Percentiles rank a stretch among this genome's conserved stretches.
These are phyloP conservation scores for Eudyptes chrysolophus DNA, from an alignment of 2,113 vertebrate species.

Conservation along the genomic window DNA sequence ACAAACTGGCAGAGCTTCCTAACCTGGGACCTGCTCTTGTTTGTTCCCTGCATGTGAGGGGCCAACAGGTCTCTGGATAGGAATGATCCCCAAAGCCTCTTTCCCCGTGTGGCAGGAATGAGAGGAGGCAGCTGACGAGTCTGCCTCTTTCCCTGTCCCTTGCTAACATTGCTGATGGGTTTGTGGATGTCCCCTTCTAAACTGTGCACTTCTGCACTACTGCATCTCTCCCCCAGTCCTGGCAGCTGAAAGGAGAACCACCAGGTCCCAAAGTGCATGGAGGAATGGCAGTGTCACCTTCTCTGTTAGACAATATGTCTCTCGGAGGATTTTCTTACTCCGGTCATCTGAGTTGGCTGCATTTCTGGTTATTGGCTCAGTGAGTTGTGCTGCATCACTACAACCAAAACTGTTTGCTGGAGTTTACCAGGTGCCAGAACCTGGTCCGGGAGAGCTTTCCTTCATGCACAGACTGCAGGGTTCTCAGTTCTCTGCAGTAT, in stretches of 20 bases:
- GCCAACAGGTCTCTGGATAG: not conserved
- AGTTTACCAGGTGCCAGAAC: not conserved
- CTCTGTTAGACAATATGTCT: not conserved
- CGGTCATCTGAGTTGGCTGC: not conserved
- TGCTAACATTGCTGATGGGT: not conserved
- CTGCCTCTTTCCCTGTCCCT: not conserved
- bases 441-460: not conserved
- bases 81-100: not conserved
- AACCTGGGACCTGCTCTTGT: not conserved
- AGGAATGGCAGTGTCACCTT: not conserved
- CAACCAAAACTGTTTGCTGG: not conserved
- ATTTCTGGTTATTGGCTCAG: not conserved
- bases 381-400: not conserved
- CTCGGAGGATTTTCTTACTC: not conserved
- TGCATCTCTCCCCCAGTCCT: not conserved
- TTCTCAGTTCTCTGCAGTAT: not conserved
- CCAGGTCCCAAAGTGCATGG: not conserved
- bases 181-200: not conserved
- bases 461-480: not conserved
- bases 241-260: not conserved
- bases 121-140: not conserved
- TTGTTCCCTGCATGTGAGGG: not conserved
- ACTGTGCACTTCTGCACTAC: accelerated
- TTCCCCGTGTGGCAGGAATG: not conserved
- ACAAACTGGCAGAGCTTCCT: not conserved